A percentile compares a stretch with the other conserved stretches of the same genome.
phyloP scores from a whole-genome alignment of 2,888 invertebrate species.

The Nephrocerus scutellatus region DNA sequence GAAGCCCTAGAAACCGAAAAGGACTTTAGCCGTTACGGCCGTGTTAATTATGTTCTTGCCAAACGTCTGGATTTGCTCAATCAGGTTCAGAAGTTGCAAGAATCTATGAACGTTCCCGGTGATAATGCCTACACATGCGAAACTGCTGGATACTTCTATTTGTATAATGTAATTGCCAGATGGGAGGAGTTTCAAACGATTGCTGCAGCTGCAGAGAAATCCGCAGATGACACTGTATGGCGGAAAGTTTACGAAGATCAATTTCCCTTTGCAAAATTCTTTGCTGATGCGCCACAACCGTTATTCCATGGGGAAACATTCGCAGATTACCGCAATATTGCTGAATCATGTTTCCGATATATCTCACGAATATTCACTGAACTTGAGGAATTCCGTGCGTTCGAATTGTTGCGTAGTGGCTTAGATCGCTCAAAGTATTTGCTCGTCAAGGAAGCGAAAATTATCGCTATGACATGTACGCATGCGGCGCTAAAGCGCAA shows the following conservation, averaged over 20 bases:
- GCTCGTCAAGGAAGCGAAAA: conserved; percentile 96
- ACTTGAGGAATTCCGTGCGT: conserved; percentile 95
- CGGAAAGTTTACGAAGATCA: conserved; percentile 58
- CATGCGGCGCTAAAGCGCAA: conserved; percentile 96
- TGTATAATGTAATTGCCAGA: conserved; percentile 80
- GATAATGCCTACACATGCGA: conserved; percentile 97
- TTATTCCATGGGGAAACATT: conserved; percentile 73
- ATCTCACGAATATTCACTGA: conserved; percentile 94
- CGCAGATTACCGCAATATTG: conserved; percentile 79
- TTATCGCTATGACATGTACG: conserved; percentile 99
- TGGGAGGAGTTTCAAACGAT: conserved; percentile 78
- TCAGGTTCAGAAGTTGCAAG: conserved; percentile 82
- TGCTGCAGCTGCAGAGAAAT: conserved; percentile 24
- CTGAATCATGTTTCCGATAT: conserved; percentile 89
- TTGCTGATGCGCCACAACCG: conserved; percentile 87
- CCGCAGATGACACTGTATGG: conserved; percentile 29
- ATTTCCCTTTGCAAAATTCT: conserved; percentile 93
- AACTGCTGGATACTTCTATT: conserved; percentile 95
- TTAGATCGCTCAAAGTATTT: conserved; percentile 93
- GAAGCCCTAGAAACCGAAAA: conserved; percentile 98
- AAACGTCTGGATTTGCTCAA: conserved; percentile 83
- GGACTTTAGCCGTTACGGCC: conserved; percentile 96
- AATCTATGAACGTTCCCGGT: conserved; percentile 74
- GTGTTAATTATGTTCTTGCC: conserved; percentile 95
- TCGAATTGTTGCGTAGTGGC: conserved; percentile 91